Base-by-base conservation (phyloP, 2,888 invertebrate species). In the Drosophila siamana region DNA sequence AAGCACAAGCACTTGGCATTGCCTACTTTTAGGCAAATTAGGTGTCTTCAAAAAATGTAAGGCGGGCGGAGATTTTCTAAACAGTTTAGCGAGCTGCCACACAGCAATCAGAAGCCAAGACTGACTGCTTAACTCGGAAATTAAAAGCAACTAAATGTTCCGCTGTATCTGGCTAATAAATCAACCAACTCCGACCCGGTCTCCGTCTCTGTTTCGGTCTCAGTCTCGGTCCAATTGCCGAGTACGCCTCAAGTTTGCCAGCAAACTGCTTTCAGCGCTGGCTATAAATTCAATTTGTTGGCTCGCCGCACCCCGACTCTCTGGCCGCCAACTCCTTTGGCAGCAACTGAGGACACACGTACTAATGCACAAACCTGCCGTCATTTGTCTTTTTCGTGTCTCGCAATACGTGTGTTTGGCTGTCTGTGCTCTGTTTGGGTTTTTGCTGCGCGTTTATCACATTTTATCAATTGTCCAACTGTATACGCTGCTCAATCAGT, bases 381-480 rank as follows among this genome's bases (percentile, higher is more conserved):
- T 80, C 86, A 86, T 85, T 85, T 85, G 86, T 86, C 85, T 86
- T 76, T 52, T 67, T 28, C 26, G 48, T 28, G 59, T 46, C 33
- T 40, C 9, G 13, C 4, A 11, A 4, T 33, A n/a, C 33, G 36
- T 57, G 15, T 56, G 19, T 38, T 19, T 19, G 19, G 19, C 36
- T 50, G 8, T 56, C 2, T 60, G 22, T 41, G 13, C 11, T 56
- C 26, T 43, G 22, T 56, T 28, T 57, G 40, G 47, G 7, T 60
- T 16, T 55, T 48, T 47, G 66, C 40, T 52, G 50, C 60, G 68
- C 71, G 76, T 74, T 86, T 86, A 86, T 86, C 87, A 82, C 85
- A 84, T 85, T 86, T 86, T 86, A 86, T 86, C 85, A 86, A 86
- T 86, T 86, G 85, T 85, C 85, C 85, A 76, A 76, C 71, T 55